Conservation (phyloP, 2,888 invertebrate species). For the Parnassius glacialis region DNA sequence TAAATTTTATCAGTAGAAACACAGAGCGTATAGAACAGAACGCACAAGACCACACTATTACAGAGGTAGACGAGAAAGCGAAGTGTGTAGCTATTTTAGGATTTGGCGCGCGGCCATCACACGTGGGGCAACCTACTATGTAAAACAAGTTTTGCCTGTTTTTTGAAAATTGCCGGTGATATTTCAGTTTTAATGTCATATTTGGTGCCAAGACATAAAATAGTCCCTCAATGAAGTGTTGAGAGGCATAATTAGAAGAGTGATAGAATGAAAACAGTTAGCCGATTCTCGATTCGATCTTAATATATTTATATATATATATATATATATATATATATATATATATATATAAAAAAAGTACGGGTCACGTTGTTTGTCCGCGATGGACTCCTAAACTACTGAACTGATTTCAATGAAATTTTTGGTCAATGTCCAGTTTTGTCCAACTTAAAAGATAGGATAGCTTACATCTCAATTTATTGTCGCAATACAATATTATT, state of each 20-base stretch:
- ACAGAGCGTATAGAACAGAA: constrained; percentile 7
- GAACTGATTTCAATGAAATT: no score
- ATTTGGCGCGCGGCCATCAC: constrained; percentile 64
- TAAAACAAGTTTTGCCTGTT: constrained; percentile 45
- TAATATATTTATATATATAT: no score
- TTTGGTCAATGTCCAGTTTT: no score
- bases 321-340: no score
- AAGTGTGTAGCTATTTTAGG: constrained; percentile 59
- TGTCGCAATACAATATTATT: no score
- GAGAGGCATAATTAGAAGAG: constrained; percentile 15
- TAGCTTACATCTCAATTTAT: no score
- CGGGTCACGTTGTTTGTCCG: no score
- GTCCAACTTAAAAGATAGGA: no score
- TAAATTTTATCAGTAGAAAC: constrained; percentile 30
- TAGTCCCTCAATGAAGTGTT: constrained; percentile 3
- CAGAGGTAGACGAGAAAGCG: constrained; percentile 62
- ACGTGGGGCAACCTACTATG: constrained; percentile 56
- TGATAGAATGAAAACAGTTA: constrained; percentile 1
- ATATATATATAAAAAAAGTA: no score
- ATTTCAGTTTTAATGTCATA: constrained; percentile 34
- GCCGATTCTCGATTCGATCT: neutral
- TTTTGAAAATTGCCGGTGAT: constrained; percentile 26
- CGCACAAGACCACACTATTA: constrained; percentile 67
- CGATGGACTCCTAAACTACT: no score
- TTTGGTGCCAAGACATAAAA: constrained; percentile 29